A percentile compares a stretch with the other conserved stretches of the same genome.
phyloP scores from a whole-genome alignment of 2,797 vertebrate genomes.

The Gambusia yucatana region DNA sequence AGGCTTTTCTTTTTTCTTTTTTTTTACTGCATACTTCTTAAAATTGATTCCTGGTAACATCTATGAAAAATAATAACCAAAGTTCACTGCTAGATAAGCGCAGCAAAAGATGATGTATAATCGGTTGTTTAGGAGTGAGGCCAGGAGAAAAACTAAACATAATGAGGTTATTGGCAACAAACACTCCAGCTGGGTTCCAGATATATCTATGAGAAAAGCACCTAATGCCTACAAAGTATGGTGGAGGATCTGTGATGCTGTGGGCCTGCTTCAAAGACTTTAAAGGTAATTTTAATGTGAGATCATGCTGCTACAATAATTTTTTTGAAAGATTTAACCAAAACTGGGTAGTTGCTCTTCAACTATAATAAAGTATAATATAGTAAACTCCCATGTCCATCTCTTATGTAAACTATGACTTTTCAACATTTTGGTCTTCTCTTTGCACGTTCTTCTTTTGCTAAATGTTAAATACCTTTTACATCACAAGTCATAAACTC shows the following conservation, averaged over 20 bases:
- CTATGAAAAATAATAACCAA: not conserved
- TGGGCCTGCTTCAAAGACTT: not conserved
- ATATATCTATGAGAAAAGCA: not conserved
- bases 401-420: not conserved
- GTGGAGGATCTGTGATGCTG: not conserved
- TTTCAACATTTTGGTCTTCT: not conserved
- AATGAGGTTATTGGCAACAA: not conserved
- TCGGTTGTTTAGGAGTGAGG: not conserved
- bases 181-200: not conserved
- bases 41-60: not conserved
- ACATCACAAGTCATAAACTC: not conserved
- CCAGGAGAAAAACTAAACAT: not conserved
- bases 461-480: not conserved
- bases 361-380: no score
- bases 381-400: no score
- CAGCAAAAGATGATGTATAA: not conserved
- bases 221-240: not conserved
- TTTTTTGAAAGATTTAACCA: not conserved
- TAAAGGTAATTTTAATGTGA: not conserved
- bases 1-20: not conserved
- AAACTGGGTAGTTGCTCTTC: no score
- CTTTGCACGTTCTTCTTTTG: not conserved
- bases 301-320: not conserved
- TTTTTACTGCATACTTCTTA: not conserved
- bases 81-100: not conserved